These are phyloP conservation scores for Phodopus roborovskii DNA, from an alignment of 2,113 vertebrate species.

Conservation along the genomic window DNA sequence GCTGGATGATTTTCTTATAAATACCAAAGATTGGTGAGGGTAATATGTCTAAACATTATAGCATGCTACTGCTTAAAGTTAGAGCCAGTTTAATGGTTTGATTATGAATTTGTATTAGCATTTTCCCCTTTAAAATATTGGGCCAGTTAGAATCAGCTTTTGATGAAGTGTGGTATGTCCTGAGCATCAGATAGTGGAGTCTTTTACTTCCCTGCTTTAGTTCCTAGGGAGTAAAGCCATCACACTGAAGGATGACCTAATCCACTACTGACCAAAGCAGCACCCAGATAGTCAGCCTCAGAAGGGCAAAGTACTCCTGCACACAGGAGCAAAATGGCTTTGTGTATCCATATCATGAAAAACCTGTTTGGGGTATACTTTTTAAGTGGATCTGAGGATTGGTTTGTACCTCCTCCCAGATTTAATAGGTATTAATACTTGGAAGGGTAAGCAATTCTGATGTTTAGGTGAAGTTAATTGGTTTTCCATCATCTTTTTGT, in stretches of 20 bases:
- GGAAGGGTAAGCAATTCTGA: neutral
- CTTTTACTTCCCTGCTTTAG: slow-evolving; percentile 63
- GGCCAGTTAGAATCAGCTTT: neutral
- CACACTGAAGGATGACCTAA: slow-evolving; percentile 7
- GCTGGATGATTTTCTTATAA: neutral
- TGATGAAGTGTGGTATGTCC: neutral
- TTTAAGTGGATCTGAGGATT: neutral
- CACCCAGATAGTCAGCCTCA: neutral
- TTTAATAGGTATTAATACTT: slow-evolving; percentile 41
- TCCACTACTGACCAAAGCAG: neutral
- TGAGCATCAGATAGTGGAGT: slow-evolving; percentile 3
- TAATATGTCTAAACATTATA: neutral
- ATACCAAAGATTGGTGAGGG: neutral
- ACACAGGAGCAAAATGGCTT: neutral
- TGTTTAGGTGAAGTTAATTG: neutral
- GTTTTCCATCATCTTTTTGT: slow-evolving; percentile 16
- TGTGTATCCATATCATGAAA: neutral
- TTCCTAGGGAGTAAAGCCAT: slow-evolving; percentile 32
- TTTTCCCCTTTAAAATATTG: slow-evolving; percentile 54
- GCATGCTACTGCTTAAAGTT: neutral
- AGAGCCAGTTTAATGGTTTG: slow-evolving; percentile 29
- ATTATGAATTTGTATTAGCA: neutral
- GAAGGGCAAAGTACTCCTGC: neutral
- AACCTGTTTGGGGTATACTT: slow-evolving; percentile 25
- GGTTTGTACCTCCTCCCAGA: slow-evolving; percentile 4